Conservation (phyloP, 1,140 invertebrate species). For the Pogonognathellus flavescens region DNA sequence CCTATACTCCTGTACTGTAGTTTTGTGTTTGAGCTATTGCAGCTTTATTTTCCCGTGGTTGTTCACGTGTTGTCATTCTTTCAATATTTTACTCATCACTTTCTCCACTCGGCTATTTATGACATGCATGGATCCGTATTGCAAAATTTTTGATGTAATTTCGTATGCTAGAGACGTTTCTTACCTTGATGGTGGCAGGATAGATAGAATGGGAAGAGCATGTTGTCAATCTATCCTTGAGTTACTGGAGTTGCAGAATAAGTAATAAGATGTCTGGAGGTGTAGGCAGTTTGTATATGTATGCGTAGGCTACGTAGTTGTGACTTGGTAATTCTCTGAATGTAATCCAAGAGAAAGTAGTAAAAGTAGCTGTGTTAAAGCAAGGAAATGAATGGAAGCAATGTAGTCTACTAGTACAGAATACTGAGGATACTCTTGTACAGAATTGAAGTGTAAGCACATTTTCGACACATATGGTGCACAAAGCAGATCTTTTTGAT, state of each 20-base stretch:
- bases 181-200: not conserved
- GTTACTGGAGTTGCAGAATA: not conserved
- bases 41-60: not conserved
- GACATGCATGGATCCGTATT: not conserved
- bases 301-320: not conserved
- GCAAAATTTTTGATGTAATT: constrained; percentile 9
- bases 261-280: not conserved
- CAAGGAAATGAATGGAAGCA: constrained; percentile 28
- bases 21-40: not conserved
- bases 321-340: constrained; percentile 21
- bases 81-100: not conserved
- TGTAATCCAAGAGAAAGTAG: constrained; percentile 24
- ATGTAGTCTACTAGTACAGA: not conserved
- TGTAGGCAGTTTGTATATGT: not conserved
- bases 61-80: not conserved
- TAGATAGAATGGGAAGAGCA: not conserved
- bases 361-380: constrained; percentile 32
- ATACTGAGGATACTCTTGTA: not conserved
- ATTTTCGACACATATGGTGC: constrained; percentile 40
- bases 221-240: not conserved
- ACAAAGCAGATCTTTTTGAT: constrained; percentile 34
- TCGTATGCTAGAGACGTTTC: not conserved
- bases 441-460: constrained; percentile 40
- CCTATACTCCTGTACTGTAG: too few species aligned
- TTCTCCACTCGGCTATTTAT: not conserved